Base-by-base conservation (phyloP, 2,888 invertebrate species). In the Trissonchulus sp. region DNA sequence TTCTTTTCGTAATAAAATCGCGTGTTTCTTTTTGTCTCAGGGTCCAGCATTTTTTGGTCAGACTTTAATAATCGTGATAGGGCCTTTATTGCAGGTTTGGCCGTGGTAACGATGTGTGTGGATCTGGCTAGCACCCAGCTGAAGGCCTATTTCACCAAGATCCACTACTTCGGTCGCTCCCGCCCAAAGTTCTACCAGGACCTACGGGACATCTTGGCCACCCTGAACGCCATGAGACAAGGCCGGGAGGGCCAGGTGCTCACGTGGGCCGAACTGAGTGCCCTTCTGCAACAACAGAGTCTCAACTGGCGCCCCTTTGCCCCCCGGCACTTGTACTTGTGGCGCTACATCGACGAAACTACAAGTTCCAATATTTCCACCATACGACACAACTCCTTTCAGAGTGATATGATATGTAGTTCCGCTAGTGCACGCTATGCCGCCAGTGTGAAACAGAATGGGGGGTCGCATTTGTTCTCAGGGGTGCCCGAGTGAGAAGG, bases 91-190 rank as follows among this genome's bases (percentile, higher is more conserved):
- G 76, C 83, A 31, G 84, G 82, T 75, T 82, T 84, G 83, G 81
- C 82, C 74, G 84, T 83, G 35, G 83, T 83, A 28, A 83, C 83
- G 35, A 84, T 84, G 84, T 84, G 84, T 75, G 84, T 84, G 35
- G 84, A 84, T 78, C 78, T 84, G 71, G 84, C 84, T n/a, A 82
- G 82, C 23, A 84, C 83, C 1, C 84, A 84, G 77, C 78, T 84
- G 72, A 84, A 84, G 77, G 83, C 83, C 30, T 84, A 84, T 77
- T 84, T 84, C 79, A 82, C 83, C 18, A 78, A 82, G 69, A 83
- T 84, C 69, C 84, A 84, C 78, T 84, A 84, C 77, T 84, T 84
- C 73, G 84, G 84, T 30, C 76, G 83, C 60, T 84, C 84, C 28
- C 23, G 28, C 34, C 0, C 1, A 65, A 77, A 34, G 63, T 84